These are phyloP conservation scores for Menura novaehollandiae DNA, from an alignment of 2,113 vertebrate genomes.

Conservation along the genomic window DNA sequence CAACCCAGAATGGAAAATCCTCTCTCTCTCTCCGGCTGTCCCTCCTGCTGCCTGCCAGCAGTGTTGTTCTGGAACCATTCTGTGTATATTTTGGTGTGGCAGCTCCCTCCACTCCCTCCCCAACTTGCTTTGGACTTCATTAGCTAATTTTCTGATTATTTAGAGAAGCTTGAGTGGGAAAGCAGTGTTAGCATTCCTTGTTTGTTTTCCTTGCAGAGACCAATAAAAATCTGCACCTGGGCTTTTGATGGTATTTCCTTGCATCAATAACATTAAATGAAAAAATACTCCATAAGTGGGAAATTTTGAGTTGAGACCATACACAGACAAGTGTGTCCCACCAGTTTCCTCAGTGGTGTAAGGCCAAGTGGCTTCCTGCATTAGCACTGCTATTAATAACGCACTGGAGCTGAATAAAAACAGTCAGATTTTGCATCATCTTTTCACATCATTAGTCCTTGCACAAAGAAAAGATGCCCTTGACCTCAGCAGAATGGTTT, in stretches of 20 bases:
- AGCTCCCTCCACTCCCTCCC: not conserved
- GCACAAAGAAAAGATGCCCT: not conserved
- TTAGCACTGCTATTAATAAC: not conserved
- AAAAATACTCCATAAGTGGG: not conserved
- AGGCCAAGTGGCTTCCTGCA: not conserved
- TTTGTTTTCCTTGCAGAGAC: not conserved
- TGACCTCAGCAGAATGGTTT: not conserved
- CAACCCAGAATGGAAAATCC: not conserved
- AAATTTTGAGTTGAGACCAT: not conserved
- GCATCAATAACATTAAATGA: not conserved
- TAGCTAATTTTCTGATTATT: not conserved
- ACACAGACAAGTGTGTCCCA: not conserved
- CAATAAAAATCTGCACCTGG: not conserved
- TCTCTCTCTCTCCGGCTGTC: not conserved
- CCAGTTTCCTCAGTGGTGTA: not conserved
- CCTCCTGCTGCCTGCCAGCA: not conserved
- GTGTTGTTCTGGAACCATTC: not conserved
- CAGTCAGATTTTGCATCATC: not conserved
- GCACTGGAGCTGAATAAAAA: not conserved
- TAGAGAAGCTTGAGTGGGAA: not conserved
- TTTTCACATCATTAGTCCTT: not conserved
- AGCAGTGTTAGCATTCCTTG: not conserved
- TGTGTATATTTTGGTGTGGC: not conserved
- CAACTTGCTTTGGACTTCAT: not conserved
- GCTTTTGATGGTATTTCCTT: not conserved